A percentile compares a stretch with the other conserved stretches of the same genome.
Conservation (phyloP, 2,797 vertebrate species). For the Amphiprion clarkii region DNA sequence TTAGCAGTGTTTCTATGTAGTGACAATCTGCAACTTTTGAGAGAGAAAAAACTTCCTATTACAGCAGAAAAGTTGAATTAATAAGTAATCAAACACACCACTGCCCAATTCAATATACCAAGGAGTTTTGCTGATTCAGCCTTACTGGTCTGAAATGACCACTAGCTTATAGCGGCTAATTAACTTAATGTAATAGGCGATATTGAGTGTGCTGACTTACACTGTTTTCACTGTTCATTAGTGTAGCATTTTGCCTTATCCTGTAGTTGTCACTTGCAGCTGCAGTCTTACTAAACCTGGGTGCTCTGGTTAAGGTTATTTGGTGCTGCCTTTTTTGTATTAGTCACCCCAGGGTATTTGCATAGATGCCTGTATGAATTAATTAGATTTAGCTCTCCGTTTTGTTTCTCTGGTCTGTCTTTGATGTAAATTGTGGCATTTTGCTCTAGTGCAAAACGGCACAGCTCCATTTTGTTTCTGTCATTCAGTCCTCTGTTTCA, state of each 20-base stretch:
- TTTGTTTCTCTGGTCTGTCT: background rate
- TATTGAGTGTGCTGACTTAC: background rate
- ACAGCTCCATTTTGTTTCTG: background rate
- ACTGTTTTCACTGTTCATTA: background rate
- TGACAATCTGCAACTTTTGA: background rate
- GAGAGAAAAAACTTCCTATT: background rate
- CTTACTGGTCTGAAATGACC: background rate
- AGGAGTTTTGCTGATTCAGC: background rate
- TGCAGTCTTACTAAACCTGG: too few relatives aligned
- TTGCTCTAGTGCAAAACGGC: background rate
- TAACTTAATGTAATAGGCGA: background rate
- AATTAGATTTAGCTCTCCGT: background rate
- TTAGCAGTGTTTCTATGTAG: background rate
- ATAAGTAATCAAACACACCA: slow-evolving; percentile 3
- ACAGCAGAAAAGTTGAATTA: background rate
- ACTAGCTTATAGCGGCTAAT: background rate
- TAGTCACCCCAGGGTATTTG: background rate
- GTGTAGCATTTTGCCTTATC: background rate
- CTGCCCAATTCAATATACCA: background rate
- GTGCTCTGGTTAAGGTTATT: background rate
- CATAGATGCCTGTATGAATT: background rate
- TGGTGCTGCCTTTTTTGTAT: slow-evolving; percentile 11
- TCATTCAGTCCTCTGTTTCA: background rate
- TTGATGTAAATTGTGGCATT: background rate
- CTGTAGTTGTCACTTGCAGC: background rate